Percentiles rank a stretch among this genome's conserved stretches.
Conservation (phyloP, 2,888 invertebrate species). For the Cremastinae sp. region DNA sequence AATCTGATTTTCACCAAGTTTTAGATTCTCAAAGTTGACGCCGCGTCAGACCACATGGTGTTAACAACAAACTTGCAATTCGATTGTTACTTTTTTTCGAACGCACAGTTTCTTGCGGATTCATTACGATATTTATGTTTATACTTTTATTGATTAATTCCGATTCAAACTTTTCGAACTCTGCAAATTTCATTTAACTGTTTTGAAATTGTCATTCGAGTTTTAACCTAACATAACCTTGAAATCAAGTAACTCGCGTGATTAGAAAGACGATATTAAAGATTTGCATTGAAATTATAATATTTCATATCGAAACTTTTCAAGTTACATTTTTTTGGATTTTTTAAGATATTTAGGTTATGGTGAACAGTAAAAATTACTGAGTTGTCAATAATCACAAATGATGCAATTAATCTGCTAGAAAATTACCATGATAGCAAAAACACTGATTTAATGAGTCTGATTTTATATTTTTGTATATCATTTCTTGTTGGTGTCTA, state of each 20-base stretch:
- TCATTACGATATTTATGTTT: background rate
- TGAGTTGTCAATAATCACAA: background rate
- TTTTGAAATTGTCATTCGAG: background rate
- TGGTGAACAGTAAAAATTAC: too few species aligned
- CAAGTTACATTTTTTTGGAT: too few species aligned
- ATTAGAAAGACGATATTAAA: too few species aligned
- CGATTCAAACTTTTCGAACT: background rate
- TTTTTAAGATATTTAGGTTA: too few species aligned
- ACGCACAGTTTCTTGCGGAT: background rate
- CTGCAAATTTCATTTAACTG: background rate
- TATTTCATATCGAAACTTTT: too few species aligned
- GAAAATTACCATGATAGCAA: conserved; percentile 71
- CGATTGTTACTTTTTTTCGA: conserved; percentile 20
- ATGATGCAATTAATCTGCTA: conserved; percentile 64
- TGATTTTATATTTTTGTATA: conserved; percentile 68
- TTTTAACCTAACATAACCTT: conserved; percentile 13
- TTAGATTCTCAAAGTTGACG: too few species aligned
- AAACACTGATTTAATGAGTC: conserved; percentile 81
- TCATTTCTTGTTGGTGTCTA: background rate
- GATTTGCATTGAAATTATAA: too few species aligned
- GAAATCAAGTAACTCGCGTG: too few species aligned
- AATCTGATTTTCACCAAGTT: conserved; percentile 9
- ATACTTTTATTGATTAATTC: background rate
- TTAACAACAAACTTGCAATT: conserved; percentile 53
- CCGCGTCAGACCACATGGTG: conserved; percentile 56